These are phyloP conservation scores for Polymixis lichenea DNA, from an alignment of 2,888 invertebrate species.

Conservation along the genomic window DNA sequence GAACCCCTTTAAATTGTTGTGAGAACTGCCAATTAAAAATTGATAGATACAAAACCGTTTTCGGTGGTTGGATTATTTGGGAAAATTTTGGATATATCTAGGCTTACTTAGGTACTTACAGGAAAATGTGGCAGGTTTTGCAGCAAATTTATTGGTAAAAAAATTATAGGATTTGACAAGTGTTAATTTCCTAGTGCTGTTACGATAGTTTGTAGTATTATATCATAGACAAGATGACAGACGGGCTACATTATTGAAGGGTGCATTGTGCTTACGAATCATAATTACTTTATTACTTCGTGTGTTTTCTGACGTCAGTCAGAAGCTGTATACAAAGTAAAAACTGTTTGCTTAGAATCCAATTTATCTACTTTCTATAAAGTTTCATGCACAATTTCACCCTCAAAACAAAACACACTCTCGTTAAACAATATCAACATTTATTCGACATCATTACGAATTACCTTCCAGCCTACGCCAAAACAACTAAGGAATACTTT, in stretches of 20 bases:
- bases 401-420: slow-evolving; percentile 2
- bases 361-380: background rate
- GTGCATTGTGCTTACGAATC: background rate
- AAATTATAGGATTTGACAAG: background rate
- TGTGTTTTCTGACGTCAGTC: background rate
- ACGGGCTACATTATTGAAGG: background rate
- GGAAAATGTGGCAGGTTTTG: background rate
- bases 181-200: background rate
- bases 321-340: background rate
- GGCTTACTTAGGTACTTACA: background rate
- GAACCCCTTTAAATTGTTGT: slow-evolving; percentile 88
- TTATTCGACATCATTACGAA: slow-evolving; percentile 59
- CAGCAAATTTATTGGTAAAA: background rate
- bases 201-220: background rate
- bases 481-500: slow-evolving; percentile 63
- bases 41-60: slow-evolving; percentile 85
- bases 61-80: slow-evolving; percentile 59
- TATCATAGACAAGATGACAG: background rate
- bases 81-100: slow-evolving; percentile 36
- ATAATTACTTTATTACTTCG: background rate
- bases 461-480: slow-evolving; percentile 50
- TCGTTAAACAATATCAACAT: slow-evolving; percentile 44
- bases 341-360: background rate
- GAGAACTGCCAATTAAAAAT: slow-evolving; percentile 90
- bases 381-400: background rate